These are phyloP conservation scores for Sylvilagus floridanus DNA, from an alignment of 2,797 vertebrate genomes.

Conservation along the genomic window DNA sequence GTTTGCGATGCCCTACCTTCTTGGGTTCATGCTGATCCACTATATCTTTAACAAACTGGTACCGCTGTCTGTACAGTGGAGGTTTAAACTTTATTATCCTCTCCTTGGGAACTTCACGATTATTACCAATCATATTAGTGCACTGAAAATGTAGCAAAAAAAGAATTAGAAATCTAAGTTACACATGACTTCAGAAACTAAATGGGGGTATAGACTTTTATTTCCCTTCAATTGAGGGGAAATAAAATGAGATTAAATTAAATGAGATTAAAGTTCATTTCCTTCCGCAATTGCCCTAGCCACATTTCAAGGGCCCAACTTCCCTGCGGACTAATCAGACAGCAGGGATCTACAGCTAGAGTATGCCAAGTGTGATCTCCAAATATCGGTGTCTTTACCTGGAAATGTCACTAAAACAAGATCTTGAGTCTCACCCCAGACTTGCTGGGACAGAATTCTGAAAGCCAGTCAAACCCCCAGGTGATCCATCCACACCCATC, in stretches of 20 bases:
- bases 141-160: slow-evolving; percentile 65
- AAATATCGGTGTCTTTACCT: not conserved
- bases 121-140: slow-evolving; percentile 72
- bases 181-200: slow-evolving; percentile 1
- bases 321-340: too few relatives aligned
- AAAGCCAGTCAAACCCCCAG: not conserved
- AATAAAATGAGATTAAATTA: too few relatives aligned
- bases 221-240: not conserved
- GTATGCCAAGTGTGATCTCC: not conserved
- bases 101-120: slow-evolving; percentile 46
- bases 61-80: slow-evolving; percentile 93
- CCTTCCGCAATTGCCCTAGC: not conserved
- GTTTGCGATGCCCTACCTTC: slow-evolving; percentile 89
- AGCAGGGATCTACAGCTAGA: not conserved
- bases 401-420: not conserved
- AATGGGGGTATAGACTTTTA: not conserved
- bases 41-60: slow-evolving; percentile 93
- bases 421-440: not conserved
- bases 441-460: not conserved
- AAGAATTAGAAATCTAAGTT: slow-evolving; percentile 50
- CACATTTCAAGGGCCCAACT: not conserved
- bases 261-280: not conserved
- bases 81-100: slow-evolving; percentile 89
- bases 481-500: not conserved
- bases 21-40: slow-evolving; percentile 90